Evolutionary conservation across 2,888 invertebrate species (phyloP).

Genomic region (Tiliacea citrago): DNA sequence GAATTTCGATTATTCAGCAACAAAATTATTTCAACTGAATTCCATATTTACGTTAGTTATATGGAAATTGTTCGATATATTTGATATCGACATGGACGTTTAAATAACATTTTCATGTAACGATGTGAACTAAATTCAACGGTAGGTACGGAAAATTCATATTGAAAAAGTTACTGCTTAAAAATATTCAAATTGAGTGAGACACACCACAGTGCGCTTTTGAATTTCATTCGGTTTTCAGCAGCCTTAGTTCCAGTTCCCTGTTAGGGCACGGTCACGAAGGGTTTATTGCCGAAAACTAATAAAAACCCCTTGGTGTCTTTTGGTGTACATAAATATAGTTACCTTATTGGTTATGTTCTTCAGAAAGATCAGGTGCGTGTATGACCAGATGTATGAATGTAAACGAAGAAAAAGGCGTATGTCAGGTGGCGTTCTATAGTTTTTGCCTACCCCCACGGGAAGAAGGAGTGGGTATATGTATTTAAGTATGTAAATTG

Average conservation of each 20-base stretch:
- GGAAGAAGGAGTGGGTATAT: no score
- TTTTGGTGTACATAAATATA: no score
- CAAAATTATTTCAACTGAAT: neutral
- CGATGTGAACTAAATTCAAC: conserved; percentile 45
- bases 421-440: no score
- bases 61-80: neutral
- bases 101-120: conserved; percentile 49
- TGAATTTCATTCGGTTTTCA: conserved; percentile 76
- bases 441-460: no score
- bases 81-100: conserved; percentile 10
- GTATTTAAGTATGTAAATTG: no score
- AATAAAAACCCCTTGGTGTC: no score
- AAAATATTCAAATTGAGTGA: conserved; percentile 77
- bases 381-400: no score
- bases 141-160: conserved; percentile 56
- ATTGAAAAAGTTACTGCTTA: conserved; percentile 69
- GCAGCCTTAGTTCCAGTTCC: conserved; percentile 52
- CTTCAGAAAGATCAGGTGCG: no score
- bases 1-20: neutral
- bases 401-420: no score
- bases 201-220: conserved; percentile 75
- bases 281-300: neutral
- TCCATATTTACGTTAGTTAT: neutral
- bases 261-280: conserved; percentile 50
- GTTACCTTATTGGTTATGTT: no score